Evolutionary conservation across 2,888 invertebrate species (phyloP).

Genomic region (Diloba caeruleocephala): DNA sequence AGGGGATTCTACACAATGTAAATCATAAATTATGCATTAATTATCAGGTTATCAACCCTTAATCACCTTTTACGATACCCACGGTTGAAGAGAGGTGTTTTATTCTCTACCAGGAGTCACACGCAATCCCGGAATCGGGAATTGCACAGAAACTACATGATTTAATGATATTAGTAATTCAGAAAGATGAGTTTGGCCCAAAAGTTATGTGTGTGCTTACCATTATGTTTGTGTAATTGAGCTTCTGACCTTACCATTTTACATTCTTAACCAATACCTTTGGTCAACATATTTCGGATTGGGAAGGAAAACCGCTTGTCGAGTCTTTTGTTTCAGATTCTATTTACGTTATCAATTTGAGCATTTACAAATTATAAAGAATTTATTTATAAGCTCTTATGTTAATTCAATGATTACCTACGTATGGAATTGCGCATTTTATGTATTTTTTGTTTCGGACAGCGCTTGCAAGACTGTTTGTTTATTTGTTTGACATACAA

Average conservation of each 20-base stretch:
- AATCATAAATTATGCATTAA: no score
- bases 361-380: constrained; percentile 38
- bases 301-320: constrained; percentile 16
- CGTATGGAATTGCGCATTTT: constrained; percentile 31
- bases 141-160: no score
- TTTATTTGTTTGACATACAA: constrained; percentile 42
- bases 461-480: constrained; percentile 31
- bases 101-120: no score
- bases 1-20: no score
- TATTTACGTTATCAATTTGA: constrained; percentile 49
- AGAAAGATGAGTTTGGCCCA: no score
- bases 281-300: constrained; percentile 7
- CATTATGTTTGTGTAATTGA: background rate
- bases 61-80: no score
- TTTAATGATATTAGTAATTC: no score
- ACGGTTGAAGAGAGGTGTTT: no score
- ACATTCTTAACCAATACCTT: background rate
- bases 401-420: constrained; percentile 42
- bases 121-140: no score
- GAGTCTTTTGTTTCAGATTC: constrained; percentile 37
- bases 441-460: constrained; percentile 26
- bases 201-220: no score
- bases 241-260: background rate
- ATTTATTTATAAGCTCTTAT: constrained; percentile 44
- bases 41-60: no score